A percentile compares a stretch with the other conserved stretches of the same genome.
phyloP scores from a whole-genome alignment of 1,140 invertebrate species.

The Bemisia tabaci region DNA sequence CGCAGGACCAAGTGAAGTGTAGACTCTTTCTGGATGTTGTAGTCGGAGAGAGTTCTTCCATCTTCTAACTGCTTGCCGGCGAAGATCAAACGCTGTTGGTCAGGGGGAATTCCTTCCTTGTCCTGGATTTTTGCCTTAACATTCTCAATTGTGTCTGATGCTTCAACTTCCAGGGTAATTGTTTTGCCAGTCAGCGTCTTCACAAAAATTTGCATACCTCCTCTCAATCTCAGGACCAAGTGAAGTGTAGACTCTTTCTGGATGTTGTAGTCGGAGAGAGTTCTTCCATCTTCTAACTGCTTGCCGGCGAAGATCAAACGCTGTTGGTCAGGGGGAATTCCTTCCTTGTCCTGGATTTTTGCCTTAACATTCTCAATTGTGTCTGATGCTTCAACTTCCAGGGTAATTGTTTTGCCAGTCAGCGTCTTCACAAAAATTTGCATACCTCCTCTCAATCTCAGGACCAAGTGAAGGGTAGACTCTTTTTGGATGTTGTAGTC shows the following conservation, averaged over 20 bases:
- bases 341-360: slow-evolving; percentile 58
- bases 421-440: slow-evolving; percentile 57
- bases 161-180: slow-evolving; percentile 66
- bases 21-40: slow-evolving; percentile 88
- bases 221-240: slow-evolving; percentile 47
- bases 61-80: slow-evolving; percentile 89
- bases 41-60: slow-evolving; percentile 75
- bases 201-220: slow-evolving; percentile 71
- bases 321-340: slow-evolving; percentile 58
- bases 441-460: slow-evolving; percentile 53
- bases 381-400: slow-evolving; percentile 59
- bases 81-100: slow-evolving; percentile 65
- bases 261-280: slow-evolving; percentile 58
- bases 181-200: slow-evolving; percentile 78
- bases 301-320: slow-evolving; percentile 62
- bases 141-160: slow-evolving; percentile 61
- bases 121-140: slow-evolving; percentile 67
- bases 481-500: slow-evolving; percentile 74
- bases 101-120: slow-evolving; percentile 48
- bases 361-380: slow-evolving; percentile 67
- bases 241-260: slow-evolving; percentile 53
- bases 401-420: slow-evolving; percentile 57
- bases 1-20: slow-evolving; percentile 83
- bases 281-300: slow-evolving; percentile 68
- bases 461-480: slow-evolving; percentile 61